Evolutionary conservation across 2,888 invertebrate genomes (phyloP).

Genomic region (Ephialtes manifestator): DNA sequence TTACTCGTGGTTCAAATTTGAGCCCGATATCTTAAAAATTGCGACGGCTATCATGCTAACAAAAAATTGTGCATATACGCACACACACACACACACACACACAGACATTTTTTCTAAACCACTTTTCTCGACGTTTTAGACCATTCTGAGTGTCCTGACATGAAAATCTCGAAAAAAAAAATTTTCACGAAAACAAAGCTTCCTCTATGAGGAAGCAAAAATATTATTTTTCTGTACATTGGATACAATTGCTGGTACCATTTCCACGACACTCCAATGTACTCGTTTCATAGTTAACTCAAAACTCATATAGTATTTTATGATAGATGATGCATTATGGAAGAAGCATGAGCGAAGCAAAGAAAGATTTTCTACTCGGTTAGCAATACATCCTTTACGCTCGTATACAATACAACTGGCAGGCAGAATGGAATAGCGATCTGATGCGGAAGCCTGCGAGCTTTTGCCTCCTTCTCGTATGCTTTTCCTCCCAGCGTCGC

Average conservation of each 20-base stretch:
- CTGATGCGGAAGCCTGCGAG: background rate
- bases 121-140: too few species aligned
- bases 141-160: too few species aligned
- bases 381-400: background rate
- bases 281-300: background rate
- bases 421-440: background rate
- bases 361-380: background rate
- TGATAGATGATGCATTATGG: background rate
- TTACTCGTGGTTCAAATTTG: too few species aligned
- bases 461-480: slow-evolving; percentile 26
- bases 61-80: too few species aligned
- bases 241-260: background rate
- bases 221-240: too few species aligned
- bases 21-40: too few species aligned
- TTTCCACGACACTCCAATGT: background rate
- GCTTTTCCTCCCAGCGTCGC: slow-evolving; percentile 5
- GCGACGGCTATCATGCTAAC: too few species aligned
- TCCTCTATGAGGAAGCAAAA: too few species aligned
- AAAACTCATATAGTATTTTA: background rate
- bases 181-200: too few species aligned
- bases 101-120: too few species aligned
- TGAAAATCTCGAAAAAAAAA: too few species aligned
- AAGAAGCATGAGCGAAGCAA: background rate
- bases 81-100: too few species aligned
- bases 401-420: background rate